These are phyloP conservation scores for Temnothorax longispinosus DNA, from an alignment of 1,140 invertebrate genomes.

Conservation along the genomic window DNA sequence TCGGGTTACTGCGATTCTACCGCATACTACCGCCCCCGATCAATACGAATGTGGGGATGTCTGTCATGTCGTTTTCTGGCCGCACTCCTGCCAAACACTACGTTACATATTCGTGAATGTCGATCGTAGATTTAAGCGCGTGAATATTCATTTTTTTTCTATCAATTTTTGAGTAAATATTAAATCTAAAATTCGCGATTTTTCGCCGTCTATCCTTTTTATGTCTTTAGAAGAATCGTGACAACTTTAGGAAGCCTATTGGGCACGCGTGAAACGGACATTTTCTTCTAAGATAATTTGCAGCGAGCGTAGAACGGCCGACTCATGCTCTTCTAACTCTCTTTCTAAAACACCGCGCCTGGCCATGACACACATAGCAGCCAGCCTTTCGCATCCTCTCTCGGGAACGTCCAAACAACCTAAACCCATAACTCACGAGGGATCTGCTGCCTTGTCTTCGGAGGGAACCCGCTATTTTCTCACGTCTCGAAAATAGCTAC, in stretches of 20 bases:
- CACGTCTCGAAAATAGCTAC: constrained; percentile 35
- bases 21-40: constrained; percentile 53
- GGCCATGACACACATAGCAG: constrained; percentile 73
- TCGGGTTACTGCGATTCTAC: constrained; percentile 67
- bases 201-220: not conserved
- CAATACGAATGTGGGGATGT: constrained; percentile 45
- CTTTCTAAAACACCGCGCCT: constrained; percentile 72
- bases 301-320: constrained; percentile 44
- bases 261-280: constrained; percentile 28
- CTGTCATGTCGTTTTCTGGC: constrained; percentile 49
- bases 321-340: constrained; percentile 69
- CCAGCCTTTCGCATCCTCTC: constrained; percentile 75
- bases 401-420: constrained; percentile 65
- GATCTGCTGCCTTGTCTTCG: constrained; percentile 42
- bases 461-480: constrained; percentile 52
- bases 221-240: not conserved
- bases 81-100: constrained; percentile 32
- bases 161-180: not conserved
- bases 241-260: constrained; percentile 21
- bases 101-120: not conserved
- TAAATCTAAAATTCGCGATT: not conserved
- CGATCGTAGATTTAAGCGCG: not conserved
- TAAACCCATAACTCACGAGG: constrained; percentile 67
- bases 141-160: not conserved
- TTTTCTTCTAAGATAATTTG: constrained; percentile 66